Base-by-base conservation (phyloP, 1,140 invertebrate genomes). In the Cydia pomonella region DNA sequence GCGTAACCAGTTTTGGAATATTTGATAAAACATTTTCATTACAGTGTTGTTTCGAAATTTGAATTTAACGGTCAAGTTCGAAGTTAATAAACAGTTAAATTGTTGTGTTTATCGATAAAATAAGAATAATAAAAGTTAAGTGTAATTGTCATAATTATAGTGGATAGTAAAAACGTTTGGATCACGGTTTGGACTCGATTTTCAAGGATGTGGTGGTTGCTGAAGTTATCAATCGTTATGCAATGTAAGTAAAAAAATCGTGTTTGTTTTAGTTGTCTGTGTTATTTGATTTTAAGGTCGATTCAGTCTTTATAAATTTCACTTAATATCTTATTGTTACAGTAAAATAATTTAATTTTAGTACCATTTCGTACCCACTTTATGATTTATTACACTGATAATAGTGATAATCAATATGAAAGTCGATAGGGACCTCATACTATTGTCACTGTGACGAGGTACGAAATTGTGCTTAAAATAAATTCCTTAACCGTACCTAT, bases 151-250 rank as follows among this genome's bases (percentile, higher is more conserved):
- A 44, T 44, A 41, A 41, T 41, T 41, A 44, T 44, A 23, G 53
- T 59, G 53, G n/a, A n/a, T 10, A 23, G 21, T 23, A 59, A 59
- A 1, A 59, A 21, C 21, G 2, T 69, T 73, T 76, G 76, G 41
- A 77, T 74, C 27, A 53, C 72, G 73, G 66, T 38, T 62, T 77
- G 73, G 64, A 76, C 73, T 76, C 12, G 29, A 18, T 21, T 21
- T 21, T 59, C 5, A 74, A 85, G 41, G n/a, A 91, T 91, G 89
- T 89, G 84, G 89, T 87, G 85, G 80, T 79, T 89, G 25, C 18
- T 87, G 41, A 83, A 82, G 29, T 63, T 89, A 3, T 78, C 82
- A 1, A 84, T 90, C 47, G 59, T 88, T 33, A 77, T 89, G 66
- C 87, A 89, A 62, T 88, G 85, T 88, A 74, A 88, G 88, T 86